Base-by-base conservation (phyloP, 2,888 invertebrate genomes). In the Lithosia quadra region DNA sequence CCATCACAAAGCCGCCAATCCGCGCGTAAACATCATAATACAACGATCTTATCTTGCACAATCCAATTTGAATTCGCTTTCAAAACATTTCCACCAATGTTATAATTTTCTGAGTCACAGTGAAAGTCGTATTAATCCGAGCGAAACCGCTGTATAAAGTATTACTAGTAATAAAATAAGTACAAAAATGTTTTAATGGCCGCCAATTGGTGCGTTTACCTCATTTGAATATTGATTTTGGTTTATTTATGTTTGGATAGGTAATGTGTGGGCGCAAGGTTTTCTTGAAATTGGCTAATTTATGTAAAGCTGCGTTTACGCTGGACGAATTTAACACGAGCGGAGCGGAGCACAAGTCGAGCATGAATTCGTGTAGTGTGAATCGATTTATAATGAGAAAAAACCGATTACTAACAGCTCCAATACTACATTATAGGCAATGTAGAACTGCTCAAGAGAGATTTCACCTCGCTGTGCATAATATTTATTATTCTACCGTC, bases 61-160 rank as follows among this genome's bases (percentile, higher is more conserved):
- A 69, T 65, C 43, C 43, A 34, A 69, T 65, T 64, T 65, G 43
- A 36, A 59, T 67, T 73, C 61, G 69, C 79, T 81, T 81, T 81
- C 73, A 75, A 74, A 67, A 68, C 62, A 74, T 75, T 81, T 76
- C 69, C 80, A 67, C 65, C 72, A 73, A 76, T 79, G 74, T 75
- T 53, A 75, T 74, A 69, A 74, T 82, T 79, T 75, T 75, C 77
- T 75, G 74, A 73, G 58, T 74, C 74, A 74, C 39, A 60, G 81
- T 72, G 83, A 84, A 84, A 84, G 83, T 79, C 55, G 74, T 74
- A 77, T 60, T 80, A 79, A 82, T 79, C 77, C 77, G 65, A 76
- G 75, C 78, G 74, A 77, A 78, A 76, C 73, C 67, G 61, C 72
- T 57, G 69, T 72, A 67, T 58, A 53, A 65, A 55, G 28, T 9